Evolutionary conservation across 2,888 invertebrate genomes (phyloP).

Genomic region (Chrysodeixis includens): DNA sequence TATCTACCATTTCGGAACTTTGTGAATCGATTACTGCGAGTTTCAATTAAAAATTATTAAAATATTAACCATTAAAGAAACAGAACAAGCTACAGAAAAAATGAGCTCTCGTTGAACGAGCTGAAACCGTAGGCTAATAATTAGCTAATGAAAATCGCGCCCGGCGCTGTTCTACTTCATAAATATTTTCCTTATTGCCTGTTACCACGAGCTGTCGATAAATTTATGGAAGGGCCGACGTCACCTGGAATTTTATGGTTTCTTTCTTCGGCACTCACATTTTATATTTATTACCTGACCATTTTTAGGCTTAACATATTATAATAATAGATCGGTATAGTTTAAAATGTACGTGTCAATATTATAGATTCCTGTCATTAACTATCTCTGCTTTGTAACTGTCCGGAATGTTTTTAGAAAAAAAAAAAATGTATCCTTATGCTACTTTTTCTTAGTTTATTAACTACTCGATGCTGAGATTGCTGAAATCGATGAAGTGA

Average conservation of each 20-base stretch:
- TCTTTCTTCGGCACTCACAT: constrained; percentile 77
- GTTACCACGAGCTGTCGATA: constrained; percentile 88
- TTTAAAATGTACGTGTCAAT: constrained; percentile 8
- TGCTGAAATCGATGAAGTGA: constrained; percentile 16
- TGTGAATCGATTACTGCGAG: not conserved
- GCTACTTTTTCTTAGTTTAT: not conserved
- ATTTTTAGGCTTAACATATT: constrained; percentile 44
- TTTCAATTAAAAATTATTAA: constrained; percentile 5
- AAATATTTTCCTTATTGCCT: constrained; percentile 88
- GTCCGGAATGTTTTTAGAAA: not conserved
- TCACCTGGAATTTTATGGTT: constrained; percentile 87
- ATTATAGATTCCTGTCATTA: not conserved
- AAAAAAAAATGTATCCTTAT: not conserved
- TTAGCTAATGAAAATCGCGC: constrained; percentile 86
- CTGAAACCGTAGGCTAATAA: constrained; percentile 68
- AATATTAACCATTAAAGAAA: constrained; percentile 23
- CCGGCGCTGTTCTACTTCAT: constrained; percentile 80
- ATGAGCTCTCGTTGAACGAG: constrained; percentile 37
- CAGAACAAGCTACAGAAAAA: not conserved
- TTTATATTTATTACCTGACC: constrained; percentile 75
- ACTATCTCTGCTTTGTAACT: not conserved
- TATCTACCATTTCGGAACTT: constrained; percentile 9
- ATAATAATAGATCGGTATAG: constrained; percentile 18
- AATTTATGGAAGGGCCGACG: constrained; percentile 87
- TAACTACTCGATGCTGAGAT: not conserved